Conservation (phyloP, 2,797 vertebrate species). For the Tolypeutes matacus region DNA sequence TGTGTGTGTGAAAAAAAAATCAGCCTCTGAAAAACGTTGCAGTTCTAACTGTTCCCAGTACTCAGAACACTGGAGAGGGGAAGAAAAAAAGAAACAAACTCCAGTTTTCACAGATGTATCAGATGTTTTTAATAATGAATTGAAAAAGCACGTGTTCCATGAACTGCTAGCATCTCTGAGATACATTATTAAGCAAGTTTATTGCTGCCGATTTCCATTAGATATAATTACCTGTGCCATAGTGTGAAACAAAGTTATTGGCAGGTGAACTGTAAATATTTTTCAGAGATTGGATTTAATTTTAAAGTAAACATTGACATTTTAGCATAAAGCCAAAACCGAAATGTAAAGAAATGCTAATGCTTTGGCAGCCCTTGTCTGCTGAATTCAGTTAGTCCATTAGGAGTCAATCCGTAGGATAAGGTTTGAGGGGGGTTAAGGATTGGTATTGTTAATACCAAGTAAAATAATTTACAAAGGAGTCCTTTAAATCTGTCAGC, state of each 20-base stretch:
- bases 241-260: slow-evolving; percentile 65
- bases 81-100: fast-evolving
- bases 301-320: slow-evolving; percentile 81
- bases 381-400: slow-evolving; percentile 73
- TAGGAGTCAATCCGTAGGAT: slow-evolving; percentile 60
- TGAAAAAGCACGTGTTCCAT: slow-evolving; percentile 16
- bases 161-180: not conserved
- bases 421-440: slow-evolving; percentile 44
- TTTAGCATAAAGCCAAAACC: slow-evolving; percentile 76
- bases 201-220: slow-evolving; percentile 51
- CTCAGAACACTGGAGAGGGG: not conserved
- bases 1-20: slow-evolving; percentile 48
- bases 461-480: slow-evolving; percentile 75
- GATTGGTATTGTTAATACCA: slow-evolving; percentile 70
- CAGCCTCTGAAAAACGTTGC: slow-evolving; percentile 70
- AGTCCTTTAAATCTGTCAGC: slow-evolving; percentile 73
- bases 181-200: slow-evolving; percentile 63
- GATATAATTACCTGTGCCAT: slow-evolving; percentile 53
- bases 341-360: slow-evolving; percentile 74
- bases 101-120: slow-evolving; percentile 53
- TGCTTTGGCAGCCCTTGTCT: slow-evolving; percentile 67
- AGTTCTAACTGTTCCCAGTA: slow-evolving; percentile 71
- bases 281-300: slow-evolving; percentile 76
- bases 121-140: slow-evolving; percentile 68
- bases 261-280: slow-evolving; percentile 81